A percentile compares a stretch with the other conserved stretches of the same genome.
phyloP scores from a whole-genome alignment of 2,888 invertebrate genomes.

The Tipula unca region DNA sequence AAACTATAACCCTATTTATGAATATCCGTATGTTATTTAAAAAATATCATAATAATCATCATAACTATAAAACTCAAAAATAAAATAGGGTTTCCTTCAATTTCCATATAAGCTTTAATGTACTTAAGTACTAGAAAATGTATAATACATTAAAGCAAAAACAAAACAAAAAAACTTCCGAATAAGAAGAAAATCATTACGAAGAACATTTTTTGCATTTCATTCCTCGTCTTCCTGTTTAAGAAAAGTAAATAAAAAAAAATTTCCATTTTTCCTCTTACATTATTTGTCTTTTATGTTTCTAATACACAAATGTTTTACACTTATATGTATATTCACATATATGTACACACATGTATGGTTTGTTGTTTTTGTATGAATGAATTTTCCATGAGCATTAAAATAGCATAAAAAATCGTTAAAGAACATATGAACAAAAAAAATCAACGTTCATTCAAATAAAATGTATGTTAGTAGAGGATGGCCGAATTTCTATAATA shows the following conservation, averaged over 20 bases:
- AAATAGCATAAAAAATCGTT: background rate
- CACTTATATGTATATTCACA: background rate
- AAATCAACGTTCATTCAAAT: background rate
- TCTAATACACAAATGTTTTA: conserved; percentile 14
- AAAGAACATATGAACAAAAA: background rate
- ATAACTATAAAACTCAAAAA: background rate
- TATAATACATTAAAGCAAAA: background rate
- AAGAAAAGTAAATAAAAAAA: background rate
- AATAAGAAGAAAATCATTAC: background rate
- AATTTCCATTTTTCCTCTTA: conserved; percentile 3
- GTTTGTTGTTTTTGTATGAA: conserved; percentile 1
- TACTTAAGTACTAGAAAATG: background rate
- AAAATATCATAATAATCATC: background rate
- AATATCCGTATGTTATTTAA: conserved; percentile 9
- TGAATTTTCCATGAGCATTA: conserved; percentile 14
- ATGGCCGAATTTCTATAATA: background rate
- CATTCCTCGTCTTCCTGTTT: background rate
- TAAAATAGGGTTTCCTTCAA: conserved; percentile 2
- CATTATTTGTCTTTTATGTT: conserved; percentile 8
- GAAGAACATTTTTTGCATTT: background rate
- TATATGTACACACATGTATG: too few relatives aligned
- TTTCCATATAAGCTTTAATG: background rate
- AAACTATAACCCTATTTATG: background rate
- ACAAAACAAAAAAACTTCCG: background rate
- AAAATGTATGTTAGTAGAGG: background rate